Conservation (phyloP, 2,797 vertebrate genomes). For the Poecile montanus region DNA sequence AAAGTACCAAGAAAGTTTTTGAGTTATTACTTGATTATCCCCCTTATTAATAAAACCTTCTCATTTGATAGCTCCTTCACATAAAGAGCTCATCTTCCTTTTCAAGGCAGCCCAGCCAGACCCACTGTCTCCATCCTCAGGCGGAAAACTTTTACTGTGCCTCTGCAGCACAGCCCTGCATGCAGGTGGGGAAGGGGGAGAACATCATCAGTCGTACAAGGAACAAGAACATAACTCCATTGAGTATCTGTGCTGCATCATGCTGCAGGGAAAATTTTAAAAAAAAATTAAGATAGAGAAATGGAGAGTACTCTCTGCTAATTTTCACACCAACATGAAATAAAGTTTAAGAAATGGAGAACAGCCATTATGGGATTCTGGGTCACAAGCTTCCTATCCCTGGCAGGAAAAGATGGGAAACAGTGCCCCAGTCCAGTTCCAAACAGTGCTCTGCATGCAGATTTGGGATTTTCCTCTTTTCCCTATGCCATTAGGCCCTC, state of each 20-base stretch:
- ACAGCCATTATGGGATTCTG: neutral
- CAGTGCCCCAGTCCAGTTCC: neutral
- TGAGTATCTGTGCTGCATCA: neutral
- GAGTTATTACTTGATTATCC: neutral
- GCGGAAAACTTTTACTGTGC: neutral
- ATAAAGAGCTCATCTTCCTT: neutral
- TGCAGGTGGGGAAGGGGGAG: neutral
- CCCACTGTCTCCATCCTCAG: neutral
- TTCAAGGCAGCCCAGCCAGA: neutral
- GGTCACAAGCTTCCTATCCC: fast-evolving
- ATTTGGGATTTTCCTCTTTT: neutral
- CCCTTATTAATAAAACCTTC: neutral
- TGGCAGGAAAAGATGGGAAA: neutral
- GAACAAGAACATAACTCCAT: neutral
- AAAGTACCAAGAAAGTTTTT: neutral
- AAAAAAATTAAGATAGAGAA: neutral
- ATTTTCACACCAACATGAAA: neutral
- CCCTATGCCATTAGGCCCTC: neutral
- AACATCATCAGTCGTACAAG: neutral
- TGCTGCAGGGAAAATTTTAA: neutral
- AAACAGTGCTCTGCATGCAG: neutral
- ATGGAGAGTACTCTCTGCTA: neutral
- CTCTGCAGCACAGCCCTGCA: neutral
- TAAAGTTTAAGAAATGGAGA: neutral
- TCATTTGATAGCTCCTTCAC: neutral